Conservation (phyloP, 2,888 invertebrate species). For the Antheraea assamensis region DNA sequence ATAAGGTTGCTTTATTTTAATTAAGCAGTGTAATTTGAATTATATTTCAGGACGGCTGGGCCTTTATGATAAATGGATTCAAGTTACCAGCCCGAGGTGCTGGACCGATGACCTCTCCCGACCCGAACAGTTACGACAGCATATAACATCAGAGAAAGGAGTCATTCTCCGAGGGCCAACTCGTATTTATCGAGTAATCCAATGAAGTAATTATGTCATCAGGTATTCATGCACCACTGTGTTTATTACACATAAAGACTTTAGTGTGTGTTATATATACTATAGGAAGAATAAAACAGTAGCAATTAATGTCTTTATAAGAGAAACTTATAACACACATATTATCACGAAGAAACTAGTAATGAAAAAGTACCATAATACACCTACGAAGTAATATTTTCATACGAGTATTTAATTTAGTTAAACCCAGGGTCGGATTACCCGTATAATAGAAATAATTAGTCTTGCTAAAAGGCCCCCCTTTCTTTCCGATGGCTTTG, state of each 20-base stretch:
- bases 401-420: too few relatives aligned
- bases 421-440: too few relatives aligned
- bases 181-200: conserved; percentile 64
- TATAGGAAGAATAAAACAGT: neutral
- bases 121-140: conserved; percentile 79
- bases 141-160: conserved; percentile 73
- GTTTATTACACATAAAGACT: conserved; percentile 6
- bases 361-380: neutral
- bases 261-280: neutral
- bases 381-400: too few relatives aligned
- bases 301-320: neutral
- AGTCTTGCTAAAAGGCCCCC: too few relatives aligned
- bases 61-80: conserved; percentile 84
- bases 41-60: conserved; percentile 84
- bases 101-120: conserved; percentile 60
- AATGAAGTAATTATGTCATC: neutral
- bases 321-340: neutral
- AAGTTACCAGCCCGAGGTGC: conserved; percentile 67
- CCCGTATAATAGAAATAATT: too few relatives aligned
- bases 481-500: too few relatives aligned
- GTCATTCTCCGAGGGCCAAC: conserved; percentile 60
- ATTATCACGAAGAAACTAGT: neutral
- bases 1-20: too few relatives aligned
- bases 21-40: neutral
- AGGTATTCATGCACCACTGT: neutral